Base-by-base conservation (phyloP, 2,888 invertebrate genomes). In the Gortyna flavago region DNA sequence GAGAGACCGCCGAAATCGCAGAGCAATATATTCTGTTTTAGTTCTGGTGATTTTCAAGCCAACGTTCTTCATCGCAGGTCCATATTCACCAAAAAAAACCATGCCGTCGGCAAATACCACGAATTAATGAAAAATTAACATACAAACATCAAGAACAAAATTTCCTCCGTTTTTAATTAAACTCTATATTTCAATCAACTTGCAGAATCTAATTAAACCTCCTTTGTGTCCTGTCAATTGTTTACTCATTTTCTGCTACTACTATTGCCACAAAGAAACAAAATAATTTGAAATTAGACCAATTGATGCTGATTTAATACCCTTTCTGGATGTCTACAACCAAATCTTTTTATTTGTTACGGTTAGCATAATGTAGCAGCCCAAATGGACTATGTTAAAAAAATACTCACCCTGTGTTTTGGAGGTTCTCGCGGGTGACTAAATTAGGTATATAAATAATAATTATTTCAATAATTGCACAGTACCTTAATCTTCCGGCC, bases 401-500 rank as follows among this genome's bases (percentile, higher is more conserved):
- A 25, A 44, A 44, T 41, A 67, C 41, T 29, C 11, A 7, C 2
- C 7, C 66, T 21, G 44, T 67, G 48, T 67, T 13, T 13, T 48
- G 21, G 5, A 32, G 16, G 32, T 21, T 48, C 48, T 68, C 25
- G 32, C 25, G 25, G 32, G 32, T 21, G 25, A 16, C 25, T 13
- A 29, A 41, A 44, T 44, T 25, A 18, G 21, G 16, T 32, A 48
- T 32, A n/a, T n/a, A 41, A 66, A 69, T n/a, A 35, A 51, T 25
- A 18, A 35, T 18, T 2, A 69, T 54, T 35, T 18, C 6, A 51
- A 25, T 25, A 68, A 35, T 35, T 69, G 9, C 35, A 69, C 69
- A n/a, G 38, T 69, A 69, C 69, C 69, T 69, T 38, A n/a, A 25
- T n/a, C n/a, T 69, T n/a, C n/a, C 11, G n/a, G 69, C 35, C 35